Base-by-base conservation (phyloP, 2,113 vertebrate species). In the Marcusenius ussheri region DNA sequence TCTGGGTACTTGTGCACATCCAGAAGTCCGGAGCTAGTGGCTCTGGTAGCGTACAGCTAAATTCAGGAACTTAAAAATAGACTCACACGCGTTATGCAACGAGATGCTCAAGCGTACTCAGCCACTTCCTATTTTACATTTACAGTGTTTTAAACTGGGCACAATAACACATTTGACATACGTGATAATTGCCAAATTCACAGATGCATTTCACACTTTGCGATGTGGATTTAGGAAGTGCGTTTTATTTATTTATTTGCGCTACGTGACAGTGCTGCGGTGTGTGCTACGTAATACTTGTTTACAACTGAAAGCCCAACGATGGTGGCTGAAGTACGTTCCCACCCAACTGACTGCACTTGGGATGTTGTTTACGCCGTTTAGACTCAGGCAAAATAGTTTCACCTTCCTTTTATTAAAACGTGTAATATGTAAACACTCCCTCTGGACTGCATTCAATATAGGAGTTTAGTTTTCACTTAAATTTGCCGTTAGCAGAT, bases 71-170 rank as follows among this genome's bases (percentile, higher is more conserved):
- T 46, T 85, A 42, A 85, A 89, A 85, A 90, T 66, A 88, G 77
- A 88, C 74, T 50, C 53, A 83, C 24, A 49, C 49, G 15, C 74
- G 45, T 90, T 90, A 89, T 90, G 87, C 89, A 90, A 90, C 50
- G 51, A 45, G 88, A 88, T 89, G 42, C 70, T 35, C 19, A 35
- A 70, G 35, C 56, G 62, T 46, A 24, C 74, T 17, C 88, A 13
- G 35, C 53, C 74, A 53, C 47, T 84, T 85, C 66, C 86, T 80
- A 83, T 88, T 80, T 83, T 46, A 39, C 51, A 83, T 17, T 21
- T 42, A 42, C 83, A 70, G 27, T 21, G 31, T 27, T 84, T 56
- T 90, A 50, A 19, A n/a, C 21, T 6, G 5, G 84, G n/a, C 13
- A 47, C 84, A 27, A 47, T 27, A 50, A 51, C 46, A 10, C 13